Evolutionary conservation across 2,888 invertebrate genomes (phyloP).

Genomic region (Drosophila anomalata): DNA sequence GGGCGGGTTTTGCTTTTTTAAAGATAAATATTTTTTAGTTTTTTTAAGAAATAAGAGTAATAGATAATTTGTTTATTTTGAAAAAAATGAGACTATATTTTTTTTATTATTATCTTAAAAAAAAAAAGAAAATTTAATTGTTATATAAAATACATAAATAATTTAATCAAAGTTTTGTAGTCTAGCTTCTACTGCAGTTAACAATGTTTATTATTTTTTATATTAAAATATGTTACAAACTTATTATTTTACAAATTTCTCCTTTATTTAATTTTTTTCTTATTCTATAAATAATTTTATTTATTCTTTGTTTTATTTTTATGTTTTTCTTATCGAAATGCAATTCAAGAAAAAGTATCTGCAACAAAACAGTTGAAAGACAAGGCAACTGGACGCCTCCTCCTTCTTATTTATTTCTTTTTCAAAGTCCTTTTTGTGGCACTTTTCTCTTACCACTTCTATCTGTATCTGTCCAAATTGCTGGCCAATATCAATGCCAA

Average conservation of each 20-base stretch:
- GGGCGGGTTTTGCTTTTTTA: slow-evolving; percentile 11
- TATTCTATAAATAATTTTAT: neutral
- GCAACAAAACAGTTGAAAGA: slow-evolving; percentile 45
- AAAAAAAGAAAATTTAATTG: too few relatives aligned
- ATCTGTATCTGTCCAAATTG: slow-evolving; percentile 36
- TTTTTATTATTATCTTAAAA: too few relatives aligned
- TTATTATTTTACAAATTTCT: neutral
- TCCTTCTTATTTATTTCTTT: neutral
- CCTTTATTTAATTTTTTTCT: neutral
- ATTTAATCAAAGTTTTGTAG: too few relatives aligned
- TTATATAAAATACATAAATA: too few relatives aligned
- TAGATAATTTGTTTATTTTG: neutral
- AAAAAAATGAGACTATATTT: too few relatives aligned
- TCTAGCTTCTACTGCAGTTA: too few relatives aligned
- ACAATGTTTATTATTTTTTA: too few relatives aligned
- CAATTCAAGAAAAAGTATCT: slow-evolving; percentile 67
- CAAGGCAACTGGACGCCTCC: neutral
- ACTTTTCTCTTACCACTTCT: slow-evolving; percentile 1
- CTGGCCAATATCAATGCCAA: slow-evolving; percentile 66
- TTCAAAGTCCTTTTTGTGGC: neutral
- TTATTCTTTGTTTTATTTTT: neutral
- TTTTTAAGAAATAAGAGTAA: neutral
- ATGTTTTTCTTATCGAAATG: slow-evolving; percentile 33
- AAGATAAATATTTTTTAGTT: neutral
- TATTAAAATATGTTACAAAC: too few relatives aligned